Base-by-base conservation (phyloP, 2,888 invertebrate genomes). In the Xylocampa areola region DNA sequence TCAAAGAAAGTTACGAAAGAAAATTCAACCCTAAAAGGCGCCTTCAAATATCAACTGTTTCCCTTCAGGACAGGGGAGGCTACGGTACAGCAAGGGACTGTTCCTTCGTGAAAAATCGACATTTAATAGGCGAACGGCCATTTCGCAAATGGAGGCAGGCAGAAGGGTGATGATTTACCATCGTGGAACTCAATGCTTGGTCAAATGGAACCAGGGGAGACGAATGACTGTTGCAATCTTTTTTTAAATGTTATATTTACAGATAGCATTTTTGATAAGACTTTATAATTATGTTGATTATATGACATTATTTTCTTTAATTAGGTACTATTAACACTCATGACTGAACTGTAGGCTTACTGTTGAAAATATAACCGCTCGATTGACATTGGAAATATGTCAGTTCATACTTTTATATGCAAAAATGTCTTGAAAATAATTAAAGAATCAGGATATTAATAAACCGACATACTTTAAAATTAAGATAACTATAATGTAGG, bases 111-210 rank as follows among this genome's bases (percentile, higher is more conserved):
- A 93, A 90, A 91, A 91, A 93, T 92, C 87, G 92, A 86, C 89
- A 87, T 92, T 92, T 92, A 92, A 92, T 91, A 91, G 92, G 86
- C 84, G 86, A 79, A 80, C 82, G 87, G 89, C 90, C 81, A 85
- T 83, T 83, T 77, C 79, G 78, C 71, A 82, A 82, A 83, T 81
- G 80, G 80, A 79, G 68, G 69, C 62, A 76, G 78, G 68, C 73
- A 79, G 81, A 82, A 82, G 85, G 85, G 85, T 81, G 85, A 84
- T 85, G 85, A 85, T 85, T 84, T 84, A 85, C 77, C 80, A 77
- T 66, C 61, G 68, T 47, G 52, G 61, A 60, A 71, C 69, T 76
- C 68, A 68, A 65, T 63, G 64, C 60, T 69, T 61, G 69, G 66
- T 74, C 75, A 67, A 68, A 76, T 60, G 68, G 59, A 73, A 65